A percentile compares a stretch with the other conserved stretches of the same genome.
Conservation (phyloP, 2,888 invertebrate genomes). For the Cephus spinipes region DNA sequence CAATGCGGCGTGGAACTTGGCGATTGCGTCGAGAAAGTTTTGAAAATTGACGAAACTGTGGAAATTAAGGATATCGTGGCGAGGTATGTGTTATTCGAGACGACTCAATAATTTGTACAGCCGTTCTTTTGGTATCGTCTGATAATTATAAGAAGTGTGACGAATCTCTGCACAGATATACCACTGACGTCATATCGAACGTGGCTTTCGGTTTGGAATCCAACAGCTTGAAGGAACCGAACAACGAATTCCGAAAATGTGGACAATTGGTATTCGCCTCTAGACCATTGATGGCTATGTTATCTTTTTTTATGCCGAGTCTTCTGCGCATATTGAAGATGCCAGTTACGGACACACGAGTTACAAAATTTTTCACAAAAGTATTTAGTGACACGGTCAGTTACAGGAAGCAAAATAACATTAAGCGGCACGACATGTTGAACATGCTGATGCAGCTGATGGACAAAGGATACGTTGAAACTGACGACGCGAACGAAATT, state of each 20-base stretch:
- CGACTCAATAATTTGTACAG: too few species aligned
- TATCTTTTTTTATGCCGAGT: background rate
- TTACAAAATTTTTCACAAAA: conserved; percentile 28
- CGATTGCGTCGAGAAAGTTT: conserved; percentile 61
- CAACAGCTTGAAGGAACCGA: conserved; percentile 58
- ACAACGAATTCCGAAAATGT: conserved; percentile 50
- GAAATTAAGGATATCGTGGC: conserved; percentile 25
- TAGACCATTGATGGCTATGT: background rate
- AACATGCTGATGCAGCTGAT: conserved; percentile 37
- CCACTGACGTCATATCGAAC: conserved; percentile 65
- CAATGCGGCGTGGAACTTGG: conserved; percentile 70
- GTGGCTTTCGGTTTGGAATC: conserved; percentile 65
- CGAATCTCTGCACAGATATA: conserved; percentile 44
- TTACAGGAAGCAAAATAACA: conserved; percentile 27
- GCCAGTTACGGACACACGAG: conserved; percentile 2
- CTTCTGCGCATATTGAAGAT: conserved; percentile 7
- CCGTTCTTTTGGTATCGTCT: too few species aligned
- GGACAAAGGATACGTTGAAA: conserved; percentile 20
- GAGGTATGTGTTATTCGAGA: background rate
- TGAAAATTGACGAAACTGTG: conserved; percentile 51
- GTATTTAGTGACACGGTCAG: conserved; percentile 29
- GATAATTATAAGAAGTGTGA: too few species aligned
- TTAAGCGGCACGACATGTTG: conserved; percentile 38
- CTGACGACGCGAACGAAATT: conserved; percentile 7
- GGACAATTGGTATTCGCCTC: conserved; percentile 32